A percentile compares a stretch with the other conserved stretches of the same genome.
phyloP scores from a whole-genome alignment of 2,113 vertebrate genomes.

The Nesospiza acunhae region DNA sequence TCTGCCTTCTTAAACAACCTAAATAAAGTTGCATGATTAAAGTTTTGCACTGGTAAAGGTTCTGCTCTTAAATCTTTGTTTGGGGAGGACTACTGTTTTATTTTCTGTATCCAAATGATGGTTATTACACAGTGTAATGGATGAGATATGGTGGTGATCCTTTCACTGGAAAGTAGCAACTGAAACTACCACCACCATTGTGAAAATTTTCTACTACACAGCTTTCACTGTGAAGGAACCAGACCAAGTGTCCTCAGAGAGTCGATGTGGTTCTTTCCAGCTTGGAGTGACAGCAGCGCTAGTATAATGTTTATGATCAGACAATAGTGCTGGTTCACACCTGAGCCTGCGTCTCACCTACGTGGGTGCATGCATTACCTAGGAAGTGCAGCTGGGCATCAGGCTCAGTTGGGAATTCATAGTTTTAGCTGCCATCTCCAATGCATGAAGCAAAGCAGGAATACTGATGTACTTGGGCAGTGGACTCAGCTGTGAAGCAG shows the following conservation, averaged over 20 bases:
- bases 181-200: not conserved
- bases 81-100: not conserved
- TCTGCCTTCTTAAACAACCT: not conserved
- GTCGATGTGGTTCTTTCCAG: not conserved
- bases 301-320: not conserved
- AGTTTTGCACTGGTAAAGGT: not conserved
- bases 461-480: not conserved
- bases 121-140: not conserved
- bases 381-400: not conserved
- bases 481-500: not conserved
- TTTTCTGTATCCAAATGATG: not conserved
- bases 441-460: not conserved
- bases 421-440: not conserved
- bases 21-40: not conserved
- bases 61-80: not conserved
- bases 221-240: not conserved
- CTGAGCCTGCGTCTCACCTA: not conserved
- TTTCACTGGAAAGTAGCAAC: not conserved
- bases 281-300: not conserved
- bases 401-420: not conserved
- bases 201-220: not conserved
- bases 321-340: not conserved
- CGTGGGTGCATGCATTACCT: not conserved
- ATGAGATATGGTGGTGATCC: not conserved
- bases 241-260: not conserved